These are phyloP conservation scores for Hippolais icterina DNA, from an alignment of 2,113 vertebrate genomes.

Conservation along the genomic window DNA sequence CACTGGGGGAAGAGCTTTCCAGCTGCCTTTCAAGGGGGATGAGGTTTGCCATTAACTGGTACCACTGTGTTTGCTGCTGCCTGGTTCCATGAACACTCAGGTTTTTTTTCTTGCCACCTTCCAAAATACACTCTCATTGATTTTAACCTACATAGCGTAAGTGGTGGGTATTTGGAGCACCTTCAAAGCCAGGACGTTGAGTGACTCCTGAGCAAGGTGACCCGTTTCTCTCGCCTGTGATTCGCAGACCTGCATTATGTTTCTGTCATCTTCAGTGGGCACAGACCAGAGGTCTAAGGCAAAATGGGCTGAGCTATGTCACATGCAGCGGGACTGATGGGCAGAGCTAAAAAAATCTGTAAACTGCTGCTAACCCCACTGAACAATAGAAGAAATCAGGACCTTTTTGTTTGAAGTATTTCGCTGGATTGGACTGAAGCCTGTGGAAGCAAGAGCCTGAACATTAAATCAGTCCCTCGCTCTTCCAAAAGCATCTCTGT, in stretches of 20 bases:
- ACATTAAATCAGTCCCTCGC: not conserved
- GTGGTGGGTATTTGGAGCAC: not conserved
- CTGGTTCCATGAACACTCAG: not conserved
- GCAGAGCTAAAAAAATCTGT: not conserved
- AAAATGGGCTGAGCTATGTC: not conserved
- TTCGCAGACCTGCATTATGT: not conserved
- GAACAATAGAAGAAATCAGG: not conserved
- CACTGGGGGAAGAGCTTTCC: not conserved
- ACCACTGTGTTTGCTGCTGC: not conserved
- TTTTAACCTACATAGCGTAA: not conserved
- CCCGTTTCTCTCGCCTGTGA: not conserved
- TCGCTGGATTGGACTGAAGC: not conserved
- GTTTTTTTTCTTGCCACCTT: slow-evolving; percentile 1
- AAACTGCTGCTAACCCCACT: not conserved
- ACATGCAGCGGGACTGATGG: not conserved
- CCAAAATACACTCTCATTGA: not conserved
- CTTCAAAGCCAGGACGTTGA: not conserved
- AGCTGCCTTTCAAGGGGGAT: not conserved
- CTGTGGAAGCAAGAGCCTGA: not conserved
- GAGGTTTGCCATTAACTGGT: not conserved
- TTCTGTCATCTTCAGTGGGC: not conserved
- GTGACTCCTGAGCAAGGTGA: slow-evolving; percentile 7
- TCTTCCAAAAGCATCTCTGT: not conserved
- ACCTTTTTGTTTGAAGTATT: not conserved
- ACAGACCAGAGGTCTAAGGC: not conserved